Evolutionary conservation across 2,797 vertebrate genomes (phyloP), one percentile per base, ranked within the genome.

Genomic region (Periophthalmus magnuspinnatus): DNA sequence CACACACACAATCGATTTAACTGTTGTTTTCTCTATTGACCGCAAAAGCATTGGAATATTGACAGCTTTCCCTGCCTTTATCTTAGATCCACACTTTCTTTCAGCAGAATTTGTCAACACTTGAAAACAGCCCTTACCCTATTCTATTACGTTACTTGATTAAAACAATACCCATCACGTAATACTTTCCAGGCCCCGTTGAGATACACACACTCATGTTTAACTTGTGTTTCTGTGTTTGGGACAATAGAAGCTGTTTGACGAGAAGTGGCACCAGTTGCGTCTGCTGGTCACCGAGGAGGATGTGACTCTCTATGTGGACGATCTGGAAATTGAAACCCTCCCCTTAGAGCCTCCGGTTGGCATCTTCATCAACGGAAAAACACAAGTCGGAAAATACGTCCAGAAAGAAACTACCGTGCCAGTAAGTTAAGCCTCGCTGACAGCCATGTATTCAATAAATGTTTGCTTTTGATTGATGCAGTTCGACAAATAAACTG

Each of bases 371-470:
- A 96, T 97, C 79, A 97, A 95, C 68, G 97, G 97, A 79, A 91
- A 96, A 87, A 98, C 96, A 10, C 97, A 99, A 93, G 94, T 99
- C 81, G 97, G 97, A 86, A 99, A 99, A 81, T 98, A 99, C 76
- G 93, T 95, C 89, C 92, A 89, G 56, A 98, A 98, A 88, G 96
- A 98, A 87, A 96, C 96, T 83, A 96, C 96, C 11, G 96, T 97
- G 72, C 97, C 97, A 84, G 97, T 99, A 91, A 93, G 90, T 85
- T 79, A 71, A 67, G 73, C 45, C 57, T 62, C 22, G 74, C 72
- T 54, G 48, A 66, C 17, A 54, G 33, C 48, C 48, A 66, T 41
- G 48, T 54, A 34, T 21, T 66, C 65, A 55, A 55, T 66, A 38
- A 55, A 55, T 55, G 32, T 54, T 66, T 66, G 28, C 33, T 9